These are phyloP conservation scores for Frieseomelitta varia DNA, from an alignment of 1,140 invertebrate species.

Conservation along the genomic window DNA sequence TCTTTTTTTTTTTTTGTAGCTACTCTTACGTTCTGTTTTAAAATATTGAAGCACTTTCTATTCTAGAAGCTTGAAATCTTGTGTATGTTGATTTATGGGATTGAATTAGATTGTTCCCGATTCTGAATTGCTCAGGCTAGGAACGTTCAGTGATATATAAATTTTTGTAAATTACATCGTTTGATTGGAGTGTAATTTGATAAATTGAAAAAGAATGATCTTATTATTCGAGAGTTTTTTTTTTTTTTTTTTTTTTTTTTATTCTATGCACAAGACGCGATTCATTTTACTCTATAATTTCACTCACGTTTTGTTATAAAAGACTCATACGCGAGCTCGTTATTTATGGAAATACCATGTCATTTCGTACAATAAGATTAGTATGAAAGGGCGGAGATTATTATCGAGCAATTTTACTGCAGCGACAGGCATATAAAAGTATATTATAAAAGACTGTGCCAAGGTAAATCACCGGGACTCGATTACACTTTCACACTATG, in stretches of 20 bases:
- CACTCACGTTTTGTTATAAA: background rate
- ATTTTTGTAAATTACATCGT: no score
- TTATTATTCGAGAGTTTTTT: no score
- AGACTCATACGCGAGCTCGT: background rate
- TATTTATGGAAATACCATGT: background rate
- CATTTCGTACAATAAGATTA: background rate
- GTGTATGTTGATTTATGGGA: no score
- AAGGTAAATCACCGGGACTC: constrained; percentile 29
- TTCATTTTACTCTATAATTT: background rate
- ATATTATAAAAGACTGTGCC: constrained; percentile 32
- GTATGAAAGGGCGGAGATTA: constrained; percentile 17
- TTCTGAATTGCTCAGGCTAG: no score
- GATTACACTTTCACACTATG: constrained; percentile 14
- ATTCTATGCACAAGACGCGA: background rate
- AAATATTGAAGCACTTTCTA: no score
- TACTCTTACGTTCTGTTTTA: no score
- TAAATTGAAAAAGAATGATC: no score
- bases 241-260: background rate
- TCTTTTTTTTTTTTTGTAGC: no score
- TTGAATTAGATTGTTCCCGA: no score
- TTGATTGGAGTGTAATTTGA: no score
- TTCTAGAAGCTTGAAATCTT: no score
- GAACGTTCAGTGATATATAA: no score
- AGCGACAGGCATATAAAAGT: background rate
- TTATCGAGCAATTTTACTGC: constrained; percentile 29